Percentiles rank a stretch among this genome's conserved stretches.
Conservation (phyloP, 2,113 vertebrate species). For the Sylvilagus bachmani region DNA sequence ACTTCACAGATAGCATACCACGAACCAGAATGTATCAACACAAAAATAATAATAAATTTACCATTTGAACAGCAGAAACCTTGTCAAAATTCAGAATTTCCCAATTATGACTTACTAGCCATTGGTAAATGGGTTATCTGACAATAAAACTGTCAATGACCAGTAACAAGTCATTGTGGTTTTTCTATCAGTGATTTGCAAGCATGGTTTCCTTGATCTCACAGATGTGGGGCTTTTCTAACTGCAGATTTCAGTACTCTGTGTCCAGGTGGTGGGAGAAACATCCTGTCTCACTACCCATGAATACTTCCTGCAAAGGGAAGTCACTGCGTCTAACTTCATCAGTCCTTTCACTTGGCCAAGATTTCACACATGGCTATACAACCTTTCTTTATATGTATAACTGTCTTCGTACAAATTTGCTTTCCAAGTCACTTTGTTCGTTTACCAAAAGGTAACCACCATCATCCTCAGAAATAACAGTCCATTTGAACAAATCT, state of each 20-base stretch:
- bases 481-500: not conserved
- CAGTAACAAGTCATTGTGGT: not conserved
- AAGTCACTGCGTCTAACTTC: conserved; percentile 25
- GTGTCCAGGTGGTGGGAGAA: not conserved
- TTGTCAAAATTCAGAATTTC: conserved; percentile 18
- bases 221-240: not conserved
- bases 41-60: conserved; percentile 15
- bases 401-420: not conserved
- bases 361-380: not conserved
- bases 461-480: not conserved
- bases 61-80: conserved; percentile 21
- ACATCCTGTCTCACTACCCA: not conserved
- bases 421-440: conserved; percentile 30
- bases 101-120: not conserved
- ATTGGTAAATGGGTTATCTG: not conserved
- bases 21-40: conserved; percentile 30
- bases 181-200: not conserved
- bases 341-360: not conserved
- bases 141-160: not conserved
- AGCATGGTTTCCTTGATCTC: not conserved
- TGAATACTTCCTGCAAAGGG: not conserved
- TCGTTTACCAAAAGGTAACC: conserved; percentile 46
- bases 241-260: not conserved
- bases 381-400: conserved; percentile 38
- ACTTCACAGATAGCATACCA: not conserved